Conservation (phyloP, 2,888 invertebrate species). For the Helobdella robusta region DNA sequence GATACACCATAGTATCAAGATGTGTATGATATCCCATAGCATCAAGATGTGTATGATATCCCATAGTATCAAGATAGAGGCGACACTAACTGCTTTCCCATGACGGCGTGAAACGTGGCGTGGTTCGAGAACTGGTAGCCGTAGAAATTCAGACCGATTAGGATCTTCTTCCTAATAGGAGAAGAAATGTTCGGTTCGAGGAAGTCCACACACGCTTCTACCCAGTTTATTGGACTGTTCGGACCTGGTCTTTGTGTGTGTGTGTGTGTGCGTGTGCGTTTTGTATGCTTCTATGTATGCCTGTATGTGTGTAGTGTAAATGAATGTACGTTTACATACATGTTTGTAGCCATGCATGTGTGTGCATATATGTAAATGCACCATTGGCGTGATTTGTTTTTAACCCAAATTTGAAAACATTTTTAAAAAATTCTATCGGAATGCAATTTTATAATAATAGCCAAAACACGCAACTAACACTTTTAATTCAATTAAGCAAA, state of each 20-base stretch:
- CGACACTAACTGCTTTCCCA: constrained; percentile 62
- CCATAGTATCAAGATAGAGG: background rate
- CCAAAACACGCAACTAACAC: too few species aligned
- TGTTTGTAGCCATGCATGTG: background rate
- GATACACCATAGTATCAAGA: too few species aligned
- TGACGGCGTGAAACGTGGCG: constrained; percentile 70
- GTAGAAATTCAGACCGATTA: constrained; percentile 84
- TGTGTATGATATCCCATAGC: too few species aligned
- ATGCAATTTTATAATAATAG: too few species aligned
- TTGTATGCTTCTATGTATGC: background rate
- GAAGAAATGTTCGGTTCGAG: constrained; percentile 57
- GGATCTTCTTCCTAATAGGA: constrained; percentile 63
- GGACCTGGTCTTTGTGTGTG: constrained; percentile 58
- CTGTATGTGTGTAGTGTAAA: background rate
- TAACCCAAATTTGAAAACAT: too few species aligned
- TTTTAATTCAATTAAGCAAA: too few species aligned
- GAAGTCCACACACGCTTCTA: constrained; percentile 64
- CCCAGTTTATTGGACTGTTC: constrained; percentile 78
- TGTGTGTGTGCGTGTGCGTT: constrained; percentile 11
- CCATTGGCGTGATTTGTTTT: too few species aligned
- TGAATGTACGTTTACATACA: background rate
- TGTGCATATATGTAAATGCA: too few species aligned
- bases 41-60: too few species aligned
- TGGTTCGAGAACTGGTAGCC: constrained; percentile 75
- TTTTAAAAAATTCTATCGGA: too few species aligned